These are phyloP conservation scores for Sarcoramphus papa DNA, from an alignment of 2,797 vertebrate genomes.

Conservation along the genomic window DNA sequence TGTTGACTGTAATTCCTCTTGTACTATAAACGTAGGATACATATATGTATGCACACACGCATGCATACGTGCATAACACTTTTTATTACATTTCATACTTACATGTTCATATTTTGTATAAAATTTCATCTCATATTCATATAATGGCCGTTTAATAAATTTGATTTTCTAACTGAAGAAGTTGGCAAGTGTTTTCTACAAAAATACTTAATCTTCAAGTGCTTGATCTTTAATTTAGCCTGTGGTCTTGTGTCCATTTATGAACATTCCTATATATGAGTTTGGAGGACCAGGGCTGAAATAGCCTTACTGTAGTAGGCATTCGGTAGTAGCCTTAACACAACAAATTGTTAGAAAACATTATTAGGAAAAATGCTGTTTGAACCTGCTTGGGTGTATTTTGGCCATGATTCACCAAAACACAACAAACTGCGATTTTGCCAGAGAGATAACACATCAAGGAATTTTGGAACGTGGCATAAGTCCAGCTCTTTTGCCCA, in stretches of 20 bases:
- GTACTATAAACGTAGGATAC: neutral
- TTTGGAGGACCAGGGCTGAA: neutral
- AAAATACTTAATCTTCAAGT: neutral
- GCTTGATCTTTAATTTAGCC: neutral
- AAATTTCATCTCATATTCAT: neutral
- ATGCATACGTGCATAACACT: neutral
- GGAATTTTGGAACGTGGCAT: neutral
- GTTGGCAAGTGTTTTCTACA: neutral
- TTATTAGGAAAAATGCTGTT: neutral
- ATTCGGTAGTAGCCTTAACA: neutral
- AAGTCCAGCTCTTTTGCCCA: neutral
- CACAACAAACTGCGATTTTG: neutral
- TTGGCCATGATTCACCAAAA: neutral
- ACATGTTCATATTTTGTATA: neutral
- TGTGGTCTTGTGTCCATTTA: neutral
- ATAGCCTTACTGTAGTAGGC: neutral
- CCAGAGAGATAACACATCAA: neutral
- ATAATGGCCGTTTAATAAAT: neutral
- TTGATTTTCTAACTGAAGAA: neutral
- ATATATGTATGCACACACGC: no score
- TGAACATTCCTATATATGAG: neutral
- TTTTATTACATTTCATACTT: neutral
- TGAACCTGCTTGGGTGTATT: neutral
- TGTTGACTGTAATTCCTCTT: neutral
- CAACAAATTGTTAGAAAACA: neutral